These are phyloP conservation scores for Dinocampus coccinellae DNA, from an alignment of 2,888 invertebrate species.

Conservation along the genomic window DNA sequence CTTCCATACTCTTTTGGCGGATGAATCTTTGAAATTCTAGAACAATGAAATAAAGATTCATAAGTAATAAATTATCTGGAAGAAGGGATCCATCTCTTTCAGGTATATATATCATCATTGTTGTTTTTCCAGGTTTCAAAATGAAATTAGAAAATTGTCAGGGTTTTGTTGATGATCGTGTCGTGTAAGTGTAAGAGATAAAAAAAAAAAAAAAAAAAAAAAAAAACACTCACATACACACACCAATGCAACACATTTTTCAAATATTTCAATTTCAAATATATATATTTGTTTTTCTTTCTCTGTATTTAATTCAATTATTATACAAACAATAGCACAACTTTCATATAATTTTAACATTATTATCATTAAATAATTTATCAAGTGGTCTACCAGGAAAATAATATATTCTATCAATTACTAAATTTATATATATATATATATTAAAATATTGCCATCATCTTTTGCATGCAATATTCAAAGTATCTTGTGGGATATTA, in stretches of 20 bases:
- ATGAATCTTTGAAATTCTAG: conserved; percentile 54
- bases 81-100: conserved; percentile 41
- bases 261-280: too few species aligned
- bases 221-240: too few species aligned
- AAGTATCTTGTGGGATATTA: conserved; percentile 48
- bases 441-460: not conserved
- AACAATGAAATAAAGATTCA: conserved; percentile 56
- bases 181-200: not conserved
- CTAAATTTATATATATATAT: not conserved
- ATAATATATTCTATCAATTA: not conserved
- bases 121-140: conserved; percentile 27
- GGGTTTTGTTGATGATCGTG: conserved; percentile 39
- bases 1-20: conserved; percentile 26
- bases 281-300: too few species aligned
- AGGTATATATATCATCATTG: conserved; percentile 50
- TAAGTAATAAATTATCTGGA: conserved; percentile 62
- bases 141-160: conserved; percentile 51
- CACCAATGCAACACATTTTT: too few species aligned
- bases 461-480: conserved; percentile 56
- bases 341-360: not conserved
- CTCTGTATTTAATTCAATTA: too few species aligned
- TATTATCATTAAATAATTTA: not conserved
- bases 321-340: not conserved
- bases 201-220: not conserved
- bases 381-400: not conserved